These are phyloP conservation scores for Odontocolon sp. DNA, from an alignment of 2,888 invertebrate genomes.

Conservation along the genomic window DNA sequence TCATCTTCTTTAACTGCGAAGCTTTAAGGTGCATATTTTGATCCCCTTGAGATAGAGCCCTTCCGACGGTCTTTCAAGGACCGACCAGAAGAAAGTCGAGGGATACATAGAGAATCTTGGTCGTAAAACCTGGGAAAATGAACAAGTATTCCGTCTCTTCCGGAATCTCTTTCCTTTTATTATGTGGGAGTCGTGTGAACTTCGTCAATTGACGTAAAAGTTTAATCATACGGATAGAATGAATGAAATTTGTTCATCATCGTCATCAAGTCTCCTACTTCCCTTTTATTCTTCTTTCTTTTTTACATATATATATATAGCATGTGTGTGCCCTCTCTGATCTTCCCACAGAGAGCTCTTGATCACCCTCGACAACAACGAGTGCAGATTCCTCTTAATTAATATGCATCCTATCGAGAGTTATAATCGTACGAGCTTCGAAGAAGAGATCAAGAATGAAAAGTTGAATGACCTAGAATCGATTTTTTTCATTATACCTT, in stretches of 20 bases:
- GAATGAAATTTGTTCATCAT: conserved; percentile 38
- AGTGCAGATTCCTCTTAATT: conserved; percentile 7
- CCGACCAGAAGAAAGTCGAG: background rate
- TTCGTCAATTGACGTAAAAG: conserved; percentile 7
- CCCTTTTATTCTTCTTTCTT: background rate
- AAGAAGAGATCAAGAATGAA: no score
- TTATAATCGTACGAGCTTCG: no score
- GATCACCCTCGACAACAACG: conserved; percentile 31
- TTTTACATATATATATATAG: background rate
- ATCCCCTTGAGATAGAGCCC: conserved; percentile 27
- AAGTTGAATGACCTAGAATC: no score
- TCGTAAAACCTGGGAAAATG: conserved; percentile 10
- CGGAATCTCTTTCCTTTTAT: conserved; percentile 17
- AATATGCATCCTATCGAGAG: conserved; percentile 25
- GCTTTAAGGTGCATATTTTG: conserved; percentile 41
- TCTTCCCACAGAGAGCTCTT: conserved; percentile 16
- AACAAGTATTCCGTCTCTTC: conserved; percentile 24
- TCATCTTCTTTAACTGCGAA: conserved; percentile 6
- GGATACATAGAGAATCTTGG: background rate
- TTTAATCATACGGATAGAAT: conserved; percentile 15
- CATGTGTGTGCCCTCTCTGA: conserved; percentile 1
- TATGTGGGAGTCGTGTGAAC: conserved; percentile 10
- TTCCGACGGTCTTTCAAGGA: conserved; percentile 8
- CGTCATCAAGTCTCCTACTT: background rate
- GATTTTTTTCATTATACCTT: no score